Conservation (phyloP, 2,888 invertebrate species). For the Carpatolechia fugitivella region DNA sequence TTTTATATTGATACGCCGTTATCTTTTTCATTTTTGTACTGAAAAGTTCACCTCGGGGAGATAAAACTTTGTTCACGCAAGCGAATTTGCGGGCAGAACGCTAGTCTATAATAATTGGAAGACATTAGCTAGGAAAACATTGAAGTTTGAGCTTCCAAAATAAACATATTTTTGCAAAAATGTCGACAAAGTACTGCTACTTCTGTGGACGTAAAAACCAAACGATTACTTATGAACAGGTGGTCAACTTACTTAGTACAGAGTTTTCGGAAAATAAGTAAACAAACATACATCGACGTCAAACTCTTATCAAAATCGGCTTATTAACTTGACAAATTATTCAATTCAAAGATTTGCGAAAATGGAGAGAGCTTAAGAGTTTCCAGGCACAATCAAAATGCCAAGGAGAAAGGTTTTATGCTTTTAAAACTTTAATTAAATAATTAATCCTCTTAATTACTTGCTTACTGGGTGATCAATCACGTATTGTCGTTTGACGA, state of each 20-base stretch:
- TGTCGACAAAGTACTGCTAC: neutral
- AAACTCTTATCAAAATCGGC: conserved; percentile 1
- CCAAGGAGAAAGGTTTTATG: neutral
- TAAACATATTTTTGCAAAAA: no score
- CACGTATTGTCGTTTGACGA: conserved; percentile 1
- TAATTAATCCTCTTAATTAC: conserved; percentile 12
- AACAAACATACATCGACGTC: neutral
- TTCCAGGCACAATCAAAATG: neutral
- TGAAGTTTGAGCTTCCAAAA: no score
- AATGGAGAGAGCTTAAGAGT: conserved; percentile 1
- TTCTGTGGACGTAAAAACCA: neutral
- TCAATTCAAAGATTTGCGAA: conserved; percentile 4
- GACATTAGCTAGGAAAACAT: no score
- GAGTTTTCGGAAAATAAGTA: neutral
- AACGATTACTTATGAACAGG: neutral
- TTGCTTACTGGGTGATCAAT: conserved; percentile 7
- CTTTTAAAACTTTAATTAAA: conserved; percentile 8
- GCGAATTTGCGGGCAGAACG: no score
- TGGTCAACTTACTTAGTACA: neutral
- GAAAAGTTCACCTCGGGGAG: no score
- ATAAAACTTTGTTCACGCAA: no score
- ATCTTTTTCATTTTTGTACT: no score
- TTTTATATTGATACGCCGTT: no score
- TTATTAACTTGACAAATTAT: conserved; percentile 2
- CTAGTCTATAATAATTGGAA: no score